These are phyloP conservation scores for Cantharis nigra DNA, from an alignment of 2,888 invertebrate genomes.

Conservation along the genomic window DNA sequence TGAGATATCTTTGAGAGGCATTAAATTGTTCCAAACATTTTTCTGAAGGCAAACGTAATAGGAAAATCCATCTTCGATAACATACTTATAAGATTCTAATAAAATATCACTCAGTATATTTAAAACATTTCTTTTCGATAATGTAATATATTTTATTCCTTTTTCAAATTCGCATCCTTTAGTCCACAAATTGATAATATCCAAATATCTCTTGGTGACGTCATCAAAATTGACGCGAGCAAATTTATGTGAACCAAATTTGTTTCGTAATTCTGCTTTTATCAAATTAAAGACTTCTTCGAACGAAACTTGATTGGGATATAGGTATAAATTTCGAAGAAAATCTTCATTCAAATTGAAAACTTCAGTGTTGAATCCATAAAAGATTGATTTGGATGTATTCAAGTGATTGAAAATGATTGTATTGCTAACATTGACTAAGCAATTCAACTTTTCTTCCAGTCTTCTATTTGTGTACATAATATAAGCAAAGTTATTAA, in stretches of 20 bases:
- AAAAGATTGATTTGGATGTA: not conserved
- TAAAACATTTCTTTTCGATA: not conserved
- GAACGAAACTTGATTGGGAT: not conserved
- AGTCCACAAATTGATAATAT: not conserved
- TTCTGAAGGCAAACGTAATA: not conserved
- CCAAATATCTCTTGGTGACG: not conserved
- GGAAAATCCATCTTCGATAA: not conserved
- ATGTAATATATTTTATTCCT: not conserved
- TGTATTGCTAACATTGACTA: not conserved
- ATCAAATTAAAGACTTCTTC: not conserved
- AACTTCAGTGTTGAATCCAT: not conserved
- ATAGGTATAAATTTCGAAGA: not conserved
- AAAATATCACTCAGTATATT: not conserved
- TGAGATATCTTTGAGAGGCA: not conserved
- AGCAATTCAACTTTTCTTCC: not conserved
- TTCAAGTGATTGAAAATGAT: not conserved
- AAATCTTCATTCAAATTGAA: not conserved
- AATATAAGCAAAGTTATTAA: not conserved
- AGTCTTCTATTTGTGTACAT: not conserved
- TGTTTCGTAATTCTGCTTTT: not conserved
- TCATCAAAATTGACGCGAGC: not conserved
- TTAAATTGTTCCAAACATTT: not conserved
- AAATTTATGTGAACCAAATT: not conserved
- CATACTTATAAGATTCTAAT: not conserved
- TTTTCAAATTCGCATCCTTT: not conserved